phyloP scores from a whole-genome alignment of 1,140 invertebrate species.

The Heliconius hermathena region DNA sequence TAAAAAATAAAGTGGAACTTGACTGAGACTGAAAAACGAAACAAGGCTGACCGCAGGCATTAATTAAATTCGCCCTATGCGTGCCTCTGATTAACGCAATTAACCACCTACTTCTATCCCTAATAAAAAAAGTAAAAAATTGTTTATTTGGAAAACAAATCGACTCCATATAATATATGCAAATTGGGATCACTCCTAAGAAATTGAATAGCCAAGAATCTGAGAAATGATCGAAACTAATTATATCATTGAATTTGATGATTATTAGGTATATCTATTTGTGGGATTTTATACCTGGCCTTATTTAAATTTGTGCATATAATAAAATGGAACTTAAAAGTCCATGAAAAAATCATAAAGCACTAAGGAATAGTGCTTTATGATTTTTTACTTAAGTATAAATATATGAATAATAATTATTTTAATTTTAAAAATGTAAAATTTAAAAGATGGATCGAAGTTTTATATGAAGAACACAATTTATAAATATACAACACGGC shows the following conservation, averaged over 20 bases:
- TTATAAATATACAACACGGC: not conserved
- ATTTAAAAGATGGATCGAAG: not conserved
- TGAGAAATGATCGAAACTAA: not conserved
- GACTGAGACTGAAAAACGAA: conserved; percentile 21
- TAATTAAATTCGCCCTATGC: conserved; percentile 31
- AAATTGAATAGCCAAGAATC: not conserved
- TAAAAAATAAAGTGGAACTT: conserved; percentile 29
- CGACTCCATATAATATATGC: not conserved
- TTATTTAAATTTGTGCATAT: no score
- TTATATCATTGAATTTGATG: not conserved
- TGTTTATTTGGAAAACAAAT: not conserved
- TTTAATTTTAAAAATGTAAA: not conserved
- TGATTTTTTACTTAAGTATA: no score
- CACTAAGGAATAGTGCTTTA: no score
- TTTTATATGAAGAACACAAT: no score
- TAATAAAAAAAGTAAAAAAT: not conserved
- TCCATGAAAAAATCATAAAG: no score
- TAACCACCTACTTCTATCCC: conserved; percentile 6
- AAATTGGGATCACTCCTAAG: not conserved
- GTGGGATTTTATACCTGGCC: not conserved
- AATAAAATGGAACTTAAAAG: no score
- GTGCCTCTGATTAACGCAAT: conserved; percentile 21
- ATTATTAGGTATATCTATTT: not conserved
- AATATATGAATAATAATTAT: no score
- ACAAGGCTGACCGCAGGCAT: conserved; percentile 27